Evolutionary conservation across 2,113 vertebrate genomes (phyloP).

Genomic region (Empidonax traillii): DNA sequence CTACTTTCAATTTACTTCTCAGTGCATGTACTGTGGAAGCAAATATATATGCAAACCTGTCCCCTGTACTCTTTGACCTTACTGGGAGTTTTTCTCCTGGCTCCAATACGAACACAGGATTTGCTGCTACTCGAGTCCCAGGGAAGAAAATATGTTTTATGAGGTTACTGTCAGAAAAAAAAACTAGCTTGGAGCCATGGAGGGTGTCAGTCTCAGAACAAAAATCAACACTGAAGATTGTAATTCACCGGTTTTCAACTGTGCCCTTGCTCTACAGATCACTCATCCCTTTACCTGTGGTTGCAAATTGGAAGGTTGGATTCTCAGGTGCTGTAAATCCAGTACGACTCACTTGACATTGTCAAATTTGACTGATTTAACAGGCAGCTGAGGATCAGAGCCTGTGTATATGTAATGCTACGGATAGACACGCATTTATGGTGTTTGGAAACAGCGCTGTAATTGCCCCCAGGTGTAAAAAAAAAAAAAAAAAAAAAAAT

Average conservation of each 20-base stretch:
- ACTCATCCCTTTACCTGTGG: background rate
- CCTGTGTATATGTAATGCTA: background rate
- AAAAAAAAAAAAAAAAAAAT: background rate
- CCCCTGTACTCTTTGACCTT: background rate
- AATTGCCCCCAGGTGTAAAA: constrained; percentile 20
- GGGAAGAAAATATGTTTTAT: background rate
- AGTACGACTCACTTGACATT: background rate
- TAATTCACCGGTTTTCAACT: background rate
- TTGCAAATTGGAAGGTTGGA: background rate
- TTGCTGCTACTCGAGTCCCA: background rate
- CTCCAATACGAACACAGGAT: background rate
- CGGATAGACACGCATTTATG: background rate
- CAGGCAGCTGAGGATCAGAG: constrained; percentile 22
- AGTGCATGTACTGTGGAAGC: background rate
- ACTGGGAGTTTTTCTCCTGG: background rate
- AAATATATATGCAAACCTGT: background rate
- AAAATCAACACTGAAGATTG: background rate
- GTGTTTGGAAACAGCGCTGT: background rate
- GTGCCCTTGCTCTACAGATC: background rate
- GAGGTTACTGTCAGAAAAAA: background rate
- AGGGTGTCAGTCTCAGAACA: background rate
- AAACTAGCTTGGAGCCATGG: background rate
- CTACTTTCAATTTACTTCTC: background rate
- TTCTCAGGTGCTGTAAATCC: background rate
- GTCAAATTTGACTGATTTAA: background rate